A percentile compares a stretch with the other conserved stretches of the same genome.
Evolutionary conservation across 2,888 invertebrate genomes (phyloP).

Genomic region (Caenorhabditis sp.): DNA sequence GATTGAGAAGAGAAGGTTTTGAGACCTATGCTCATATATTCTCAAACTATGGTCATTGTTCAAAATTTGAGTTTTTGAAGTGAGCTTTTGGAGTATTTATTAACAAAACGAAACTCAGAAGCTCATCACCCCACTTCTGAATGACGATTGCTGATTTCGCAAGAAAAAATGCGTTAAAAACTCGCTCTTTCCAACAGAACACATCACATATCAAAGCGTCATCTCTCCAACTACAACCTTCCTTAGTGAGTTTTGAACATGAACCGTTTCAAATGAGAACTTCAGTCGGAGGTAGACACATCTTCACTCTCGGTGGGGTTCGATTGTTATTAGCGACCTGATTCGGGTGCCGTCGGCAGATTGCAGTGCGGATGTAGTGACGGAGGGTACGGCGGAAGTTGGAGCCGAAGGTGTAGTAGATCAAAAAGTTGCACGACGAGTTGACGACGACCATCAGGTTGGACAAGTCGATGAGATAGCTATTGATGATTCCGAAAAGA

Average conservation of each 20-base stretch:
- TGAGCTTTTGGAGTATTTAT: too few species aligned
- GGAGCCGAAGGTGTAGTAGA: constrained; percentile 81
- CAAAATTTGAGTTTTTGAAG: too few species aligned
- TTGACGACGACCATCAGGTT: constrained; percentile 82
- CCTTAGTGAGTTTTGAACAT: background rate
- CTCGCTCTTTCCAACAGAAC: too few species aligned
- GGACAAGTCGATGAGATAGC: constrained; percentile 81
- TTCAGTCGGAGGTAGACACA: constrained; percentile 59
- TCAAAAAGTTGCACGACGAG: constrained; percentile 81
- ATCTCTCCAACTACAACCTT: too few species aligned
- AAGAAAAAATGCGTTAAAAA: too few species aligned
- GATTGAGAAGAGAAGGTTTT: too few species aligned
- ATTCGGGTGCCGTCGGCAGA: constrained; percentile 3
- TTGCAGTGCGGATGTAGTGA: constrained; percentile 63
- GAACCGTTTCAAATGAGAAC: constrained; percentile 41
- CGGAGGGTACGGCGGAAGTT: constrained; percentile 78
- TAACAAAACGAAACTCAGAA: too few species aligned
- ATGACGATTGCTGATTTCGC: too few species aligned
- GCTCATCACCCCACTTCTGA: too few species aligned
- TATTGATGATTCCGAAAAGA: constrained; percentile 75
- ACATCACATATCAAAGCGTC: too few species aligned
- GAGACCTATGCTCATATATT: too few species aligned
- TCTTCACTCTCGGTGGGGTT: constrained; percentile 53
- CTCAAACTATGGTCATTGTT: too few species aligned
- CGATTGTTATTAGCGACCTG: constrained; percentile 40